Conservation (phyloP, 1,140 invertebrate genomes). For the Neuroterus valhalla region DNA sequence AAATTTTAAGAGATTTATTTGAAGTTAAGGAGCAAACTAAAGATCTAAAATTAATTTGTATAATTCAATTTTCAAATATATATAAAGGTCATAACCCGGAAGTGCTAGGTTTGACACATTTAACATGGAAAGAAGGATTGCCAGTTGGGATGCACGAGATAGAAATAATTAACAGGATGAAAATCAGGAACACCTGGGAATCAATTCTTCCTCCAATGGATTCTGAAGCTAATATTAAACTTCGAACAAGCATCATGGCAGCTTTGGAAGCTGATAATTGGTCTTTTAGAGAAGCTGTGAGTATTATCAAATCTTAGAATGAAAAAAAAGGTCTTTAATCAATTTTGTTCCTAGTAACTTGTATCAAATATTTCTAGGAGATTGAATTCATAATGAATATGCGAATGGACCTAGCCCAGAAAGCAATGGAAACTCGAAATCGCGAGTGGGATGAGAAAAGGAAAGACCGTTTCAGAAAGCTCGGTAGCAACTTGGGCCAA, state of each 20-base stretch:
- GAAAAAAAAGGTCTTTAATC: too few species aligned
- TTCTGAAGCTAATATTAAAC: slow-evolving; percentile 74
- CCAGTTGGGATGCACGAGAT: slow-evolving; percentile 80
- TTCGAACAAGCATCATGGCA: slow-evolving; percentile 76
- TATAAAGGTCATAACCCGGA: slow-evolving; percentile 61
- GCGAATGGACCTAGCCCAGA: slow-evolving; percentile 74
- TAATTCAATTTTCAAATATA: slow-evolving; percentile 36
- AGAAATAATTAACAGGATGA: slow-evolving; percentile 79
- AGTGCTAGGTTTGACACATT: slow-evolving; percentile 70
- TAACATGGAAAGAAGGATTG: slow-evolving; percentile 77
- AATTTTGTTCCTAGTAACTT: too few species aligned
- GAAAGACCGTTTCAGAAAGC: slow-evolving; percentile 55
- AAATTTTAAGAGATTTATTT: not conserved
- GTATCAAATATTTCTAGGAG: slow-evolving; percentile 69
- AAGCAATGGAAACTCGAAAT: slow-evolving; percentile 69
- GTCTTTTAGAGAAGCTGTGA: slow-evolving; percentile 79
- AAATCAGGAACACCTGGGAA: slow-evolving; percentile 78
- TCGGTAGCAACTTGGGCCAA: slow-evolving; percentile 50
- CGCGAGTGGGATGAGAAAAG: slow-evolving; percentile 70
- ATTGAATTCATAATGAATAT: slow-evolving; percentile 79
- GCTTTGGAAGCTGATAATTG: slow-evolving; percentile 81
- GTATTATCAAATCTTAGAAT: slow-evolving; percentile 39
- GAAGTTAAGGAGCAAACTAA: not conserved
- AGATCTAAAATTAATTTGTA: not conserved
- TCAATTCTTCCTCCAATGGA: slow-evolving; percentile 74